Base-by-base conservation (phyloP, 2,797 vertebrate genomes). In the Myotis vivesi region DNA sequence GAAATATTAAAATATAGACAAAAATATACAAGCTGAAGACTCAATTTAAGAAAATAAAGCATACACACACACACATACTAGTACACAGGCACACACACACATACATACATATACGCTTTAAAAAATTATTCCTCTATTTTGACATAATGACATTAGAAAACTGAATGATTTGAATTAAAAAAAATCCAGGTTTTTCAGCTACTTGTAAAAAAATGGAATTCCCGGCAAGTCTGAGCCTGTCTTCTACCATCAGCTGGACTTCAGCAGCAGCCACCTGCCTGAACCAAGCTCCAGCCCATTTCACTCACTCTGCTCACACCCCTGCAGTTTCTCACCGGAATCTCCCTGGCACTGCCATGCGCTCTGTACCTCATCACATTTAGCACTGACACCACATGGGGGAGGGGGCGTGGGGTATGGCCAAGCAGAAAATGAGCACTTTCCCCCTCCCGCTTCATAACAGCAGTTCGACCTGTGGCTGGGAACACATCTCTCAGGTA, bases 341-440 rank as follows among this genome's bases (percentile, higher is more conserved):
- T 23, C 38, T 23, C 9, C 28, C 51, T 38, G 33, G 46, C 71
- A 66, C 3, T 23, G 77, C 15, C n/a, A 36, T 7, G 23, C 8
- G 11, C 44, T 16, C 1, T 57, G 19, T 9, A 10, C 36, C 33
- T 51, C 30, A 15, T 8, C 0, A 28, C 2, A 4, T 12, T 30
- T 33, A 13, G 5, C 4, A 13, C 33, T 55, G 79, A 19, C 1
- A 0, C 4, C 6, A 5, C 8, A 9, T 0, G 1, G 23, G 1
- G 25, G 0, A 2, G 22, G 2, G 46, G 28, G 30, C 25, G 3
- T 7, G 15, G 1, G 30, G 36, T 68, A 53, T 2, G 76, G 64
- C 38, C 28, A 30, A 28, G 9, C 1, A 36, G 28, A 36, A 51
- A 81, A 19, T 3, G 41, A 28, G 4, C 17, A 25, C 44, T 59